These are phyloP conservation scores for Lithobates pipiens DNA, from an alignment of 2,797 vertebrate genomes.

Conservation along the genomic window DNA sequence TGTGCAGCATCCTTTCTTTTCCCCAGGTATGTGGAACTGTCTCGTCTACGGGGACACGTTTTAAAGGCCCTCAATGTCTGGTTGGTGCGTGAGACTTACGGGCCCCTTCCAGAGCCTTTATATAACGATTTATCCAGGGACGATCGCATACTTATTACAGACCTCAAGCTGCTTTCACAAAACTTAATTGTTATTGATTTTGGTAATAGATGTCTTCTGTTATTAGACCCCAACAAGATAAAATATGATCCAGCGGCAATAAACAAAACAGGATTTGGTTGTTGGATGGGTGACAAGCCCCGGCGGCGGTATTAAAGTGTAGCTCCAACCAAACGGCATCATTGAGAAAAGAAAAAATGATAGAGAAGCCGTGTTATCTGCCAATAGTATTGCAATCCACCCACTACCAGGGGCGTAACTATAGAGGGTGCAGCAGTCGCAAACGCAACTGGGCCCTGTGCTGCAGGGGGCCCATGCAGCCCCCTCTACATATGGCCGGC, in stretches of 20 bases:
- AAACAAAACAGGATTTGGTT: not conserved
- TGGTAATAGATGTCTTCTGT: not conserved
- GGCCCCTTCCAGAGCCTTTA: not conserved
- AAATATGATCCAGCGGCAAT: conserved; percentile 2
- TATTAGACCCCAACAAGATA: conserved; percentile 4
- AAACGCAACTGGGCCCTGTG: too few relatives aligned
- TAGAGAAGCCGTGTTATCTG: too few relatives aligned
- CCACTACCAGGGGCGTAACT: too few relatives aligned
- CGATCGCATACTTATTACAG: not conserved
- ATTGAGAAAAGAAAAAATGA: too few relatives aligned
- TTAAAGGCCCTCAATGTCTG: not conserved
- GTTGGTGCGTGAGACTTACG: not conserved
- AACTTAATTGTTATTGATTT: conserved; percentile 11
- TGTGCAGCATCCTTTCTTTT: too few relatives aligned
- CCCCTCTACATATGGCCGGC: too few relatives aligned
- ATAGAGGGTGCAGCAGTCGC: too few relatives aligned
- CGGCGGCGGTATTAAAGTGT: too few relatives aligned
- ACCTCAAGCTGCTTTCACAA: conserved; percentile 10
- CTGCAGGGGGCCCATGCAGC: too few relatives aligned
- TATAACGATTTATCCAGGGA: not conserved
- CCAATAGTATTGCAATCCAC: too few relatives aligned
- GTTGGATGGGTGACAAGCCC: not conserved
- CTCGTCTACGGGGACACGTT: not conserved
- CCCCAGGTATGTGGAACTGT: too few relatives aligned
- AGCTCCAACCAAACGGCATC: too few relatives aligned